Evolutionary conservation across 53 echinoderm and acorn worm species (phyloP), one percentile per base, ranked within the genome.

Genomic region (Luidia sarsii): DNA sequence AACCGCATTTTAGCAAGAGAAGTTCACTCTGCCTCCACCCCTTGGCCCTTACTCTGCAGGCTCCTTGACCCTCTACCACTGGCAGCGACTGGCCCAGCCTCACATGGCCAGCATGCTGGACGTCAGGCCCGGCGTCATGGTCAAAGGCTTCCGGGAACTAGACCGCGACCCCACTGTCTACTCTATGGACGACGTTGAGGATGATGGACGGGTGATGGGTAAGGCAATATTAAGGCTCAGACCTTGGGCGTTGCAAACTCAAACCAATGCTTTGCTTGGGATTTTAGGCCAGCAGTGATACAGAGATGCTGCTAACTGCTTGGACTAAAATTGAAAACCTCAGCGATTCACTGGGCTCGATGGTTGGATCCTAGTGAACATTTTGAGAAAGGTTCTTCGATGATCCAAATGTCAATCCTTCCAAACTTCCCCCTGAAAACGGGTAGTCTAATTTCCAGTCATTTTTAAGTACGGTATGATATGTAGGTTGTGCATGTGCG

Each of bases 41-140:
- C n/a, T n/a, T n/a, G n/a, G n/a, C n/a, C n/a, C n/a, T n/a, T 46
- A 38, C 13, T n/a, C 27, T 61, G 18, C 57, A 99, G 99, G 99
- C 19, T 99, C 99, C 0, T 84, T 99, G 87, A 91, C 99, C 10
- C 71, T 94, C 13, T 90, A 99, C 62, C 99, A 99, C 36, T 99
- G 99, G 99, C 99, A 99, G 91, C 66, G 99, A 15, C 84, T 99
- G 45, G 99, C 99, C 52, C 89, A 86, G 23, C 99, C 99, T 16
- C 93, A 99, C 89, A 99, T 99, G 71, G 99, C 94, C 13, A 94
- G 99, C 81, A 91, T 99, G 99, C 75, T 99, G 19, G 99, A 99
- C 51, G 74, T 86, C 35, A 71, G 99, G 38, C 99, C 99, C 15
- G 94, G 99, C 0, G 89, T 99, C 33, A 88, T 88, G 37, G 94